Base-by-base conservation (phyloP, 2,888 invertebrate species). In the Polyommatus icarus region DNA sequence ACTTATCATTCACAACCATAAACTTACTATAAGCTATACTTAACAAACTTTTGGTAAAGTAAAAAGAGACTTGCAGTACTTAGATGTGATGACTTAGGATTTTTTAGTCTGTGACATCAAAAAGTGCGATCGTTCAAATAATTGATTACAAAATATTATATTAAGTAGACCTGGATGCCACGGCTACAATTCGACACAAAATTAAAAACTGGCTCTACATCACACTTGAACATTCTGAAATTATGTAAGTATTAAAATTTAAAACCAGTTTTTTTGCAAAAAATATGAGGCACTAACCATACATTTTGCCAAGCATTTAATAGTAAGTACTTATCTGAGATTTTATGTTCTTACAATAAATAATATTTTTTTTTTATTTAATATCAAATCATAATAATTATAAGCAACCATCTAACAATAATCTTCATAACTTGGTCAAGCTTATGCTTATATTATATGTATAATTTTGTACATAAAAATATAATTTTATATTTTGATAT, bases 1-100 rank as follows among this genome's bases (percentile, higher is more conserved):
- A 85, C 82, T 84, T 83, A 86, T 84, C 84, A 83, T 86, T 91
- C 91, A 91, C 90, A 91, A 91, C 90, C 91, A 86, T 88, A 86
- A 85, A 87, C 87, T 85, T 87, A 84, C 84, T 78, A 80, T 79
- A 59, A 36, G 59, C 67, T 57, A 36, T 50, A 32, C 32, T 24
- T 50, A 50, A 50, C 10, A 71, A 67, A 76, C 24, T 20, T 24
- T 50, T 20, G n/a, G 46, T 50, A 24, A 40, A 40, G 50, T 61
- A 46, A 40, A 46, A 76, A 29, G 54, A 67, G 8, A 6, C 40
- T 61, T 46, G 61, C 29, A 61, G 29, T 61, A n/a, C n/a, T n/a
- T n/a, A 46, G 54, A 24, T 12, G 1, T 1, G 12, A 15, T 67
- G 4, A 10, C 24, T 24, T 29, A 24, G 24, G 12, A 67, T 20